phyloP scores from a whole-genome alignment of 2,888 invertebrate genomes.

The Scaptomyza polygonia region DNA sequence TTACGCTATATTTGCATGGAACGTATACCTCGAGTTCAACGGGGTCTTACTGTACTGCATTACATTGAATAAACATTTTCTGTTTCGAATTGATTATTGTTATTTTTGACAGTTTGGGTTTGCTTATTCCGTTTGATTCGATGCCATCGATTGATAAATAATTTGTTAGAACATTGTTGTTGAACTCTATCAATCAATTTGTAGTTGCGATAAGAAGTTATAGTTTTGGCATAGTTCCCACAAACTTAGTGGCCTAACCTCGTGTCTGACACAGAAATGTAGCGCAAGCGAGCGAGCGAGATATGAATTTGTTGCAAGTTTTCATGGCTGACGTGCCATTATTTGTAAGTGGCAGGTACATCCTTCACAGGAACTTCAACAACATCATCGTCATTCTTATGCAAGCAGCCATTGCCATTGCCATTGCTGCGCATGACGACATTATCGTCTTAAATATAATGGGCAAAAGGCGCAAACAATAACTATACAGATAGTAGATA shows the following conservation, averaged over 20 bases:
- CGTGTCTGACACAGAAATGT: slow-evolving; percentile 2
- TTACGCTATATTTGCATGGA: too few species aligned
- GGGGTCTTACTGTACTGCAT: too few species aligned
- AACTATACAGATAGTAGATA: slow-evolving; percentile 12
- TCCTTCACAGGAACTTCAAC: slow-evolving; percentile 46
- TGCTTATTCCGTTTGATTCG: too few species aligned
- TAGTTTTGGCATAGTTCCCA: background rate
- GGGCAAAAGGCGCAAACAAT: slow-evolving; percentile 42
- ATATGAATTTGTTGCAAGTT: slow-evolving; percentile 66
- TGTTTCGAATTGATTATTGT: too few species aligned
- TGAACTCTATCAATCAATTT: too few species aligned
- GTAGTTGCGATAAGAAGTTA: background rate
- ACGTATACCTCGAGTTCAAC: too few species aligned
- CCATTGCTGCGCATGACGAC: slow-evolving; percentile 20
- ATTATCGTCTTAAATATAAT: slow-evolving; percentile 29
- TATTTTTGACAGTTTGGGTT: too few species aligned
- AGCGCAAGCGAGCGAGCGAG: too few species aligned
- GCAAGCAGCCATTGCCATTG: background rate
- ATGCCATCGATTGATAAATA: too few species aligned
- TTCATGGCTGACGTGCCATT: slow-evolving; percentile 63
- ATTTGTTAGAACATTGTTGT: too few species aligned
- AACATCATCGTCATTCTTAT: slow-evolving; percentile 37
- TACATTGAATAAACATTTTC: too few species aligned
- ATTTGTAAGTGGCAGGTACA: slow-evolving; percentile 62
- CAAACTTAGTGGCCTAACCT: slow-evolving; percentile 5